These are phyloP conservation scores for Chelon auratus DNA, from an alignment of 2,797 vertebrate genomes.

Conservation along the genomic window DNA sequence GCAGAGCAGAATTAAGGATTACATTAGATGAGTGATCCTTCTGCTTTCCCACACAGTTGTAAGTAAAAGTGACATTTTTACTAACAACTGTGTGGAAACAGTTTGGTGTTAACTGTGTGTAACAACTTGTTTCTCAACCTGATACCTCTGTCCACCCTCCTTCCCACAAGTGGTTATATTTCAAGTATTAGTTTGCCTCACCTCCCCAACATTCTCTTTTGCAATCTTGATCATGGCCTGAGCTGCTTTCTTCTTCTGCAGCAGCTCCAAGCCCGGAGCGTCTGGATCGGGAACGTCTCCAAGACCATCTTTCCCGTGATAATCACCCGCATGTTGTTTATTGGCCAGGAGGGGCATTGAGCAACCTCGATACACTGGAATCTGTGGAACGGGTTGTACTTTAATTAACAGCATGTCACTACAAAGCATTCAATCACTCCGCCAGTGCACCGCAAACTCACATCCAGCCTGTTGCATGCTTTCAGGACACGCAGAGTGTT, in stretches of 20 bases:
- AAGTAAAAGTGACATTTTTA: no score
- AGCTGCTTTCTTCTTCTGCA: slow-evolving; percentile 67
- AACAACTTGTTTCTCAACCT: no score
- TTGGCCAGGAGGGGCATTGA: slow-evolving; percentile 60
- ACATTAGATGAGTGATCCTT: no score
- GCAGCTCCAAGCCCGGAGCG: slow-evolving; percentile 72
- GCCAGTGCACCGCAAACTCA: slow-evolving; percentile 11
- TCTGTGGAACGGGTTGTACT: slow-evolving; percentile 57
- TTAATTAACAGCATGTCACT: no score
- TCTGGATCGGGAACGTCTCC: slow-evolving; percentile 80
- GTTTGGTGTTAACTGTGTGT: no score
- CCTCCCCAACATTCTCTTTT: slow-evolving; percentile 77
- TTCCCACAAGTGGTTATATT: no score
- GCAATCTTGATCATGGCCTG: slow-evolving; percentile 77
- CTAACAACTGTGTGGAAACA: no score
- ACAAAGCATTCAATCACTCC: no score
- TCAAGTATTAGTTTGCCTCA: slow-evolving; percentile 31
- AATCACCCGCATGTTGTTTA: slow-evolving; percentile 40
- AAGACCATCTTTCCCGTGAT: slow-evolving; percentile 81
- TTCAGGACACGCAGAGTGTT: slow-evolving; percentile 90
- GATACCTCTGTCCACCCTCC: no score
- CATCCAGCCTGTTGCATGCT: slow-evolving; percentile 86
- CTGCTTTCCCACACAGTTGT: no score
- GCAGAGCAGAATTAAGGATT: no score
- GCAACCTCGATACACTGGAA: slow-evolving; percentile 80